Evolutionary conservation across 2,113 vertebrate genomes (phyloP).

Genomic region (Elephantulus edwardii): DNA sequence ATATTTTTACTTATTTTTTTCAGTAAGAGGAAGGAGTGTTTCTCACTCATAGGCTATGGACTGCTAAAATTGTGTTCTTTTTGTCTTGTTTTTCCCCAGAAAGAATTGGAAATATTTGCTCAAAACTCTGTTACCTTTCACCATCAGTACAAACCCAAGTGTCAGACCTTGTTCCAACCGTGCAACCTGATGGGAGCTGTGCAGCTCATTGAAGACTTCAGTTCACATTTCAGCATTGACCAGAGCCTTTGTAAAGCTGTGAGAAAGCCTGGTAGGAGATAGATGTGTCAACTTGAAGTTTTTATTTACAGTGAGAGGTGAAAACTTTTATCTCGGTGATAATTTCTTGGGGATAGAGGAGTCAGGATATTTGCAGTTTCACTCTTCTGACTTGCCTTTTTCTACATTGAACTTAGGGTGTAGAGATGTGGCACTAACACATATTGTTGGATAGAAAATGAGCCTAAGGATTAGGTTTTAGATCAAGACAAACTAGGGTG

Average conservation of each 20-base stretch:
- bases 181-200: conserved; percentile 90
- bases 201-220: conserved; percentile 87
- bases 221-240: conserved; percentile 72
- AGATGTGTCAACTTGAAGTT: background rate
- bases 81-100: conserved; percentile 71
- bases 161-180: conserved; percentile 88
- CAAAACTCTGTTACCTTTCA: conserved; percentile 75
- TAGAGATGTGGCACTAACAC: background rate
- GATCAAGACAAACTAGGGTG: too few species aligned
- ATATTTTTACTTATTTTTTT: background rate
- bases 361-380: background rate
- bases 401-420: background rate
- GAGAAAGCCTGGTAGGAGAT: conserved; percentile 80
- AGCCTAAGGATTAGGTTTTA: background rate
- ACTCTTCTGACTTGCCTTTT: background rate
- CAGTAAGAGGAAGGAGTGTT: background rate
- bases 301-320: background rate
- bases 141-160: conserved; percentile 70
- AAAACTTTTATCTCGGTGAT: background rate
- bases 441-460: background rate
- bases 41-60: too few species aligned
- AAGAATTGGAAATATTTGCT: conserved; percentile 85
- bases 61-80: too few species aligned
- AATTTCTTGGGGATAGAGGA: background rate
- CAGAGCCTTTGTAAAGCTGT: conserved; percentile 79